Conservation (phyloP, 2,888 invertebrate genomes). For the Carterocephalus palaemon region DNA sequence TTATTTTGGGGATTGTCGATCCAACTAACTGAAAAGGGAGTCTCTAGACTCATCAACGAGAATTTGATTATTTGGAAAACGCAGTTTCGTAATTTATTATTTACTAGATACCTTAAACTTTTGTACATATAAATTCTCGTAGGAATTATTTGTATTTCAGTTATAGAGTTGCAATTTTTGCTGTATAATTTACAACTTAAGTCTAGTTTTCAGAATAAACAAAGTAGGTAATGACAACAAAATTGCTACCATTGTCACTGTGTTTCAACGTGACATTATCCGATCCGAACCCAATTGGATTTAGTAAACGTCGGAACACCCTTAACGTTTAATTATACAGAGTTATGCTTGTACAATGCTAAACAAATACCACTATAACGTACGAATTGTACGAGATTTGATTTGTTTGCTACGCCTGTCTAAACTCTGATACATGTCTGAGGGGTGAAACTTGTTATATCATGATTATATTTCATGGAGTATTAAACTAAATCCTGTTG, state of each 20-base stretch:
- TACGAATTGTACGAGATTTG: constrained; percentile 13
- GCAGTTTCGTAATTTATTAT: too few species aligned
- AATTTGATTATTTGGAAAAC: constrained; percentile 43
- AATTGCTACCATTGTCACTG: too few species aligned
- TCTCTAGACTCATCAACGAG: not conserved
- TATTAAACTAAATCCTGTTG: constrained; percentile 8
- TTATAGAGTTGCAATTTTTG: too few species aligned
- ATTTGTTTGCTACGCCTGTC: constrained; percentile 15
- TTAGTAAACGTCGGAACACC: constrained; percentile 1
- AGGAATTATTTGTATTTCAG: too few species aligned
- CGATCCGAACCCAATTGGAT: not conserved
- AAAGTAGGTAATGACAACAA: too few species aligned
- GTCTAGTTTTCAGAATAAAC: too few species aligned
- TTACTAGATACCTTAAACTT: too few species aligned
- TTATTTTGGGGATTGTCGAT: constrained; percentile 39
- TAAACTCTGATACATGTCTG: constrained; percentile 21
- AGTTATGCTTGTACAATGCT: constrained; percentile 26
- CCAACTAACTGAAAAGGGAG: constrained; percentile 40
- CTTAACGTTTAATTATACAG: constrained; percentile 42
- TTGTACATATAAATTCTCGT: too few species aligned
- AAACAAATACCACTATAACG: constrained; percentile 26
- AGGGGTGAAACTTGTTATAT: constrained; percentile 17
- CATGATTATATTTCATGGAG: constrained; percentile 11
- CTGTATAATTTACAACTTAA: too few species aligned
- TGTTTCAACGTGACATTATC: too few species aligned